Conservation (phyloP, 2,113 vertebrate genomes). For the Tragelaphus imberbis region DNA sequence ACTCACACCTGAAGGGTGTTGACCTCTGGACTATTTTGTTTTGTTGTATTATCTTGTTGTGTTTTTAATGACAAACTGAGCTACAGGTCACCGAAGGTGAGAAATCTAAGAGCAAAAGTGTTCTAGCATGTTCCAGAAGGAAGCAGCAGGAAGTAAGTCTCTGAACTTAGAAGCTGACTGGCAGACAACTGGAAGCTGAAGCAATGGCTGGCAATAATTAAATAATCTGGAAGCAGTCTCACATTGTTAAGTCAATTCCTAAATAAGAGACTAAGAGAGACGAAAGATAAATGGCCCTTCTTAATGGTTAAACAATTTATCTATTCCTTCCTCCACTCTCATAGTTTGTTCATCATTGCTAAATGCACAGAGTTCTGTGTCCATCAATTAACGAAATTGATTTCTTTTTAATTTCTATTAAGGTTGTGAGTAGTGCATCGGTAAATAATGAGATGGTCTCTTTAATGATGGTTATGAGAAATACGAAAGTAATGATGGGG, state of each 20-base stretch:
- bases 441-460: constrained; percentile 24
- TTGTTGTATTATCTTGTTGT: neutral
- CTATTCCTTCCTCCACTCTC: neutral
- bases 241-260: neutral
- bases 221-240: constrained; percentile 58
- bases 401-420: neutral
- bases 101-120: neutral
- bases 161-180: constrained; percentile 42
- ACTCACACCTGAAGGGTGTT: neutral
- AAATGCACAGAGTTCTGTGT: neutral
- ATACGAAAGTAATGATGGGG: neutral
- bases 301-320: constrained; percentile 61
- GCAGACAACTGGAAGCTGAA: neutral
- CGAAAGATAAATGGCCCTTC: constrained; percentile 44
- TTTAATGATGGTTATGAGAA: neutral
- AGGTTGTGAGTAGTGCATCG: neutral
- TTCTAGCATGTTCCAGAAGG: neutral
- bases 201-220: constrained; percentile 67
- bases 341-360: neutral
- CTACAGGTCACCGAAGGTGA: neutral
- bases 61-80: neutral
- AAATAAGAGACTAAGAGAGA: constrained; percentile 55
- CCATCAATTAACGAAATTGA: neutral
- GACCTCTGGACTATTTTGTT: neutral
- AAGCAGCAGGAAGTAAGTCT: constrained; percentile 36